Evolutionary conservation across 1,140 invertebrate species (phyloP), one percentile per base, ranked within the genome.

Genomic region (Teleopsis dalmanni): DNA sequence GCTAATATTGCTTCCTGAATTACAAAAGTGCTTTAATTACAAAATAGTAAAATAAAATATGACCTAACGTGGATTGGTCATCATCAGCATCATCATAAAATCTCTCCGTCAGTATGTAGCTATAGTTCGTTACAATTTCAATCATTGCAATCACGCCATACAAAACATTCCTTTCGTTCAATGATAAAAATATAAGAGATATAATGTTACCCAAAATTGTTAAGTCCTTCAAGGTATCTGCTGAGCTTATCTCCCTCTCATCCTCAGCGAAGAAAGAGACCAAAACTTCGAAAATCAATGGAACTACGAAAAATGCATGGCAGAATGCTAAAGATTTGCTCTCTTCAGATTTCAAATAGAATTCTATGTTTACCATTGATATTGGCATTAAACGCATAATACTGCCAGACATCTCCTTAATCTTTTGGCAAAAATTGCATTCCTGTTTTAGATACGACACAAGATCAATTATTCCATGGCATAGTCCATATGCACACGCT

Each of bases 151-250:
- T n/a, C n/a, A n/a, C n/a, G n/a, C n/a, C n/a, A n/a, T n/a, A n/a
- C 0, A 58, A 14, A n/a, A 55, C 52, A n/a, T 47, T 66, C 0
- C 50, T 46, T 34, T 64, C 58, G 27, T 67, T 67, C 13, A 66
- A 57, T 4, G 64, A 56, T 40, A 66, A 50, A 4, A 67, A 67
- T 1, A 66, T 52, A 42, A 67, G 23, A 0, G 64, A 67, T 0
- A 67, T 58, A 7, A 66, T 54, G 41, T 67, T 67, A 7, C 64
- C 64, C 40, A 67, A 41, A 21, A 67, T 48, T 0, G 61, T 64
- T 1, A 67, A 48, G 25, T 67, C 64, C 52, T 66, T 67, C 2
- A 67, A 47, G 0, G 62, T 56, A 4, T 56, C 48, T 5, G 18
- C 52, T n/a, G 62, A 56, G 35, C 63, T 57, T 13, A 18, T 44